Base-by-base conservation (phyloP, 2,797 vertebrate species). In the Hydrolagus colliei region DNA sequence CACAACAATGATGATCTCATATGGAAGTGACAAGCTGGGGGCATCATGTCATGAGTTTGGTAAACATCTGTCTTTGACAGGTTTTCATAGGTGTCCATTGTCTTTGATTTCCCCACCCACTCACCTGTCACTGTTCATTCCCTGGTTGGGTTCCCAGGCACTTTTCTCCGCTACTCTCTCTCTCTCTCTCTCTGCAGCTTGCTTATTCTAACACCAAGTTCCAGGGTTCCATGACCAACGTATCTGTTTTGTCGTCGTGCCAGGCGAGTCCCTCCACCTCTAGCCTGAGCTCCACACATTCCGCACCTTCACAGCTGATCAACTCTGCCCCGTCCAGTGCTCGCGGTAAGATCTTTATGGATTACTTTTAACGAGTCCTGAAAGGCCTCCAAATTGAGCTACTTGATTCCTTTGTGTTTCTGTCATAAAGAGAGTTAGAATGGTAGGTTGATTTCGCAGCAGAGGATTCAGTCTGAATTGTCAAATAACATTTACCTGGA, bases 241-340 rank as follows among this genome's bases (percentile, higher is more conserved):
- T 91, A 85, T 93, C 90, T 92, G 89, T 92, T 91, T 91, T 93
- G 75, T 93, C 90, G 16, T 92, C 88, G 0, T 93, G 93, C 88
- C 93, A 99, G 96, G 97, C 98, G 80, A 99, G 98, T 91, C 98
- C 98, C 77, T 99, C 97, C 84, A 98, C 98, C 88, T 99, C 98
- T 89, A 99, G 98, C 91, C 93, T 99, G 93, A 99, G 98, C 90
- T 99, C 98, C 68, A 99, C 98, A 86, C 97, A 98, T 90, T 99
- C 98, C 0, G 97, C 97, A 89, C 97, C 97, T 0, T 98, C 97
- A 86, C 98, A 99, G 93, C 96, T 99, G 94, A 96, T 98, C 89
- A 98, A 97, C 93, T 99, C 98, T 86, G 97, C 97, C 89, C 97
- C 97, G 74, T 95, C 96, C 88, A 98, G 97, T 87, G 96, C 97